These are phyloP conservation scores for Lottia scabra DNA, from an alignment of 2,888 invertebrate genomes.

Conservation along the genomic window DNA sequence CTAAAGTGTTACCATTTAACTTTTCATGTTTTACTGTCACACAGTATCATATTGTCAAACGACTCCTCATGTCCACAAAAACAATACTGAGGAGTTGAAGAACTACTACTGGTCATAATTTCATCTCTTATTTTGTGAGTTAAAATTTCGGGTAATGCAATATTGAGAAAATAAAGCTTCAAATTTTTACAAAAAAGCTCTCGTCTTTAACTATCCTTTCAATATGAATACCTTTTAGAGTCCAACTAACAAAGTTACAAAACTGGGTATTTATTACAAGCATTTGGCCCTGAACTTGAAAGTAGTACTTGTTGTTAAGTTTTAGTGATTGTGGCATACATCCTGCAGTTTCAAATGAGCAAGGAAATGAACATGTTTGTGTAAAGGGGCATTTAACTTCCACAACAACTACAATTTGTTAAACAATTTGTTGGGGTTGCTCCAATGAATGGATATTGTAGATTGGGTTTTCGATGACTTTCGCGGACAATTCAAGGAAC, in stretches of 20 bases:
- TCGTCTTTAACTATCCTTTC: background rate
- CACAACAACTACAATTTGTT: background rate
- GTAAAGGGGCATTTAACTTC: slow-evolving; percentile 5
- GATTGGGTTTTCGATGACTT: no score
- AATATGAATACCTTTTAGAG: background rate
- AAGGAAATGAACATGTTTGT: background rate
- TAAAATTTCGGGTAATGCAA: slow-evolving; percentile 6
- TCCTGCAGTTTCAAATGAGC: background rate
- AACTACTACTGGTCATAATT: no score
- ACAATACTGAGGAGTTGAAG: background rate
- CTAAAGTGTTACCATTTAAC: background rate
- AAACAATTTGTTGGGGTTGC: background rate
- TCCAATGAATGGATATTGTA: background rate
- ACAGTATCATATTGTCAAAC: background rate
- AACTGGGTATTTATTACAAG: background rate
- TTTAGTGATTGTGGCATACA: background rate
- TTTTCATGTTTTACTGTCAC: background rate
- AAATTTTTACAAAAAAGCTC: background rate
- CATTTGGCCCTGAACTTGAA: slow-evolving; percentile 3
- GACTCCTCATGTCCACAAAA: background rate
- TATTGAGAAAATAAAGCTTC: background rate
- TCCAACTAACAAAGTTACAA: background rate
- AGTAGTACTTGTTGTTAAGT: background rate
- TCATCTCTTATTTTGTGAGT: background rate
- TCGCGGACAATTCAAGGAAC: no score